Conservation (phyloP, 1,140 invertebrate species). For the Drosophila saltans region DNA sequence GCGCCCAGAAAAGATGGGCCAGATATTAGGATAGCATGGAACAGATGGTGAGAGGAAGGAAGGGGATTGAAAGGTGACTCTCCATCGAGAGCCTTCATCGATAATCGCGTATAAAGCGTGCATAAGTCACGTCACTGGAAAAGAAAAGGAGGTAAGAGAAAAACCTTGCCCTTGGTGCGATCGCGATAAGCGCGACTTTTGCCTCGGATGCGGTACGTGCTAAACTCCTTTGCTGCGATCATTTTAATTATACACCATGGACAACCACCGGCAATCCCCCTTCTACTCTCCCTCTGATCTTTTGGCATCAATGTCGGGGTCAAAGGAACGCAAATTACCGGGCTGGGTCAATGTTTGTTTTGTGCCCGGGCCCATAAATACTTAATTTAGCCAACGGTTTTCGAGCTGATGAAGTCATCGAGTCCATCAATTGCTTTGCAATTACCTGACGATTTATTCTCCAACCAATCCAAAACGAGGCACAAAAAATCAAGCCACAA, state of each 20-base stretch:
- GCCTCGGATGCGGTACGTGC: conserved; percentile 77
- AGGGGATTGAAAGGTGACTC: background rate
- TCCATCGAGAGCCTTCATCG: conserved; percentile 49
- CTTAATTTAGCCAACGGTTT: conserved; percentile 74
- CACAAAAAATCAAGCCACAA: conserved; percentile 1
- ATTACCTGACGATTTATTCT: conserved; percentile 37
- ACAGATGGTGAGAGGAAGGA: background rate
- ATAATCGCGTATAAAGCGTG: conserved; percentile 75
- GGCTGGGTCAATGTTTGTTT: conserved; percentile 76
- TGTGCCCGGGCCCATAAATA: conserved; percentile 59
- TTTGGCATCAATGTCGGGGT: conserved; percentile 34
- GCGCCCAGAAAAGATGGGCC: conserved; percentile 53
- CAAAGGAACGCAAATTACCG: conserved; percentile 71
- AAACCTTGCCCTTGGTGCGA: conserved; percentile 78
- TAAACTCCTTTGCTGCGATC: conserved; percentile 67
- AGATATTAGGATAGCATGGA: conserved; percentile 20
- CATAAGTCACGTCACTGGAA: conserved; percentile 70
- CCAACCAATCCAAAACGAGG: background rate
- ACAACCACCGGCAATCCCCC: conserved; percentile 25
- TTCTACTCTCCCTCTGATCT: background rate
- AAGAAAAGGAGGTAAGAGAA: conserved; percentile 11
- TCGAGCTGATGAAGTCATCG: conserved; percentile 52
- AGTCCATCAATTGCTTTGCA: conserved; percentile 35
- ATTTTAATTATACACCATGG: conserved; percentile 70
- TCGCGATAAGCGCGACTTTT: conserved; percentile 80